These are phyloP conservation scores for Aricia agestis DNA, from an alignment of 1,140 invertebrate genomes.

Conservation along the genomic window DNA sequence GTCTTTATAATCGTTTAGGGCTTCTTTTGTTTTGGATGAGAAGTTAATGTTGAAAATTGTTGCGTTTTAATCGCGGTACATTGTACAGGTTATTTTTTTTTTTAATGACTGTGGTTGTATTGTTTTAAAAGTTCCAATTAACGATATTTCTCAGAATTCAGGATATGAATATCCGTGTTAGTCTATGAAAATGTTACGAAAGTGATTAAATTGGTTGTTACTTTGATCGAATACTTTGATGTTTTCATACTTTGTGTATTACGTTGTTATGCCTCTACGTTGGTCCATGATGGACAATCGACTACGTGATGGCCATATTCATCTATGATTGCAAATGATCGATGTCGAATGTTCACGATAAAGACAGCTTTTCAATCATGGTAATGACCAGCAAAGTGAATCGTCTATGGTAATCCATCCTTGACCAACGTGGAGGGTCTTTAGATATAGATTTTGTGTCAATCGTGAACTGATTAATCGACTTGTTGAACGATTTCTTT, in stretches of 20 bases:
- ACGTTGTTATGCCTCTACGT: not conserved
- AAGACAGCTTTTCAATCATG: too few species aligned
- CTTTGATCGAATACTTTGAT: not conserved
- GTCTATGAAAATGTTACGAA: not conserved
- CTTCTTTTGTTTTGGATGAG: not conserved
- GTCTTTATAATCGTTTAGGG: not conserved
- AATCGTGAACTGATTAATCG: slow-evolving; percentile 20
- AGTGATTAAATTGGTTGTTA: not conserved
- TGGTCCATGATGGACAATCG: too few species aligned
- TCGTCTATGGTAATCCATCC: too few species aligned
- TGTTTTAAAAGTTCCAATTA: not conserved
- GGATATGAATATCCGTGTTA: not conserved
- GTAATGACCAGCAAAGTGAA: too few species aligned
- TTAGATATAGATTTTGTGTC: slow-evolving; percentile 22
- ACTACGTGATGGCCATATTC: too few species aligned
- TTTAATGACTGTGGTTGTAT: not conserved
- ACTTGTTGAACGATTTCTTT: slow-evolving; percentile 36
- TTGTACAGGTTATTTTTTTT: not conserved
- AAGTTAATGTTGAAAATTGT: slow-evolving; percentile 6
- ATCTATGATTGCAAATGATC: too few species aligned
- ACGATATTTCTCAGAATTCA: not conserved
- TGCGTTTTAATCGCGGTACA: not conserved
- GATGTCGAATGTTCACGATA: too few species aligned
- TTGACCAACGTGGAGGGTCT: too few species aligned
- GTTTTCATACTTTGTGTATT: slow-evolving; percentile 8